Conservation (phyloP, 30 jellyfish, hydroid and myxozoan genomes). For the Hydractinia symbiolongicarpus region DNA sequence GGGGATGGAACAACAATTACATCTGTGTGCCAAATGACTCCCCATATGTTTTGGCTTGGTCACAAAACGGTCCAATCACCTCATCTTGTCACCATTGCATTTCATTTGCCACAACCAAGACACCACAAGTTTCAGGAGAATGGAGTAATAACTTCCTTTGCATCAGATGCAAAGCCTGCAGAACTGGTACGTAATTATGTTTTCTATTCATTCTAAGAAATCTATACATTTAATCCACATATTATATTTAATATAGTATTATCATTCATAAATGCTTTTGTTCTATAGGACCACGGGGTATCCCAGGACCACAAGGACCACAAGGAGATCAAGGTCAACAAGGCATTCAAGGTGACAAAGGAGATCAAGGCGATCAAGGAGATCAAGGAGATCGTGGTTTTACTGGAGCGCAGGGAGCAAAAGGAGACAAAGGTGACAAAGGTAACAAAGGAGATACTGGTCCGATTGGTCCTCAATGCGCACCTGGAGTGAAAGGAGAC, state of each 20-base stretch:
- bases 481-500: neutral
- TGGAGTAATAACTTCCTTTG: constrained; percentile 12
- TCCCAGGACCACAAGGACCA: neutral
- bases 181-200: neutral
- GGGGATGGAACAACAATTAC: constrained; percentile 18
- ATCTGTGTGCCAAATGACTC: constrained; percentile 4
- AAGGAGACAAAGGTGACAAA: constrained; percentile 8
- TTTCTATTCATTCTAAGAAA: too few relatives aligned
- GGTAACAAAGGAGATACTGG: constrained; percentile 12
- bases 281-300: neutral
- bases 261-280: too few relatives aligned
- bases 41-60: neutral
- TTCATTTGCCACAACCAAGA: neutral
- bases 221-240: too few relatives aligned
- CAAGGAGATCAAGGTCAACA: constrained; percentile 15
- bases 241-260: too few relatives aligned
- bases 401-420: neutral
- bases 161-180: constrained; percentile 6
- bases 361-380: neutral
- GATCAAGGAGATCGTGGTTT: constrained; percentile 7
- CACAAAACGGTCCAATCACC: neutral
- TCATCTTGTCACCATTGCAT: constrained; percentile 7
- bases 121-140: neutral
- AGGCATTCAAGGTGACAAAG: constrained; percentile 6
- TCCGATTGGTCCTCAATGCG: neutral